Percentiles rank a stretch among this genome's conserved stretches.
Evolutionary conservation across 2,888 invertebrate genomes (phyloP).

Genomic region (Drosophila seclusa): DNA sequence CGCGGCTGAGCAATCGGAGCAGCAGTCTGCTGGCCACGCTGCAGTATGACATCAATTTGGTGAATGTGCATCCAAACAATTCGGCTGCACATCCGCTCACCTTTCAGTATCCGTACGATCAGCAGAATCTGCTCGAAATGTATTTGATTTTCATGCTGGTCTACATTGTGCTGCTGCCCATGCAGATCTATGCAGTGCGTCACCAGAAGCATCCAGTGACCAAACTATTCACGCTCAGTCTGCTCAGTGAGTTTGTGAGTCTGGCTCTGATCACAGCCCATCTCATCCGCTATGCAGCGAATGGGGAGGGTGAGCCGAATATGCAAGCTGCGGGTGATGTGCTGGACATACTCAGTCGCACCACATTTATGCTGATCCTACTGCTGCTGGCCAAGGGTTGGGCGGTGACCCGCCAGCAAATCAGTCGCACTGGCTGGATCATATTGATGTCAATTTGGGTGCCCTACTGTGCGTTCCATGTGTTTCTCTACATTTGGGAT

Average conservation of each 20-base stretch:
- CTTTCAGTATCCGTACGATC: conserved; percentile 98
- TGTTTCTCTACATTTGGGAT: conserved; percentile 97
- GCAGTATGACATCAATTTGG: conserved; percentile 96
- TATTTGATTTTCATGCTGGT: conserved; percentile 94
- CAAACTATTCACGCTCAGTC: conserved; percentile 94
- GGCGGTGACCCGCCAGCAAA: conserved; percentile 96
- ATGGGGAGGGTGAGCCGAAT: conserved; percentile 94
- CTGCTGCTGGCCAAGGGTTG: conserved; percentile 97
- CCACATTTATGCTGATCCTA: conserved; percentile 96
- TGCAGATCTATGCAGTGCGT: conserved; percentile 95
- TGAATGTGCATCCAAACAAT: conserved; percentile 97
- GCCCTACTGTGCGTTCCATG: conserved; percentile 95
- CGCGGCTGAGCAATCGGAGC: conserved; percentile 46
- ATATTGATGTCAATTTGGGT: conserved; percentile 90
- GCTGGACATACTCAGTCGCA: conserved; percentile 96
- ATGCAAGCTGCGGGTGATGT: conserved; percentile 95
- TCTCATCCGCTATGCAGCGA: conserved; percentile 94
- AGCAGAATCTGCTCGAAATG: conserved; percentile 95
- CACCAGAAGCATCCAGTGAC: conserved; percentile 96
- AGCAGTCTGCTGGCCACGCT: conserved; percentile 85
- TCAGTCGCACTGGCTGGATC: conserved; percentile 91
- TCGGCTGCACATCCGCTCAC: conserved; percentile 93
- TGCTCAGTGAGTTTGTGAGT: conserved; percentile 93
- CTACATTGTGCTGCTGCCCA: conserved; percentile 93
- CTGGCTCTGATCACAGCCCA: conserved; percentile 95